Evolutionary conservation across 1,140 invertebrate species (phyloP), one percentile per base, ranked within the genome.

Genomic region (Cotesia chilonis): DNA sequence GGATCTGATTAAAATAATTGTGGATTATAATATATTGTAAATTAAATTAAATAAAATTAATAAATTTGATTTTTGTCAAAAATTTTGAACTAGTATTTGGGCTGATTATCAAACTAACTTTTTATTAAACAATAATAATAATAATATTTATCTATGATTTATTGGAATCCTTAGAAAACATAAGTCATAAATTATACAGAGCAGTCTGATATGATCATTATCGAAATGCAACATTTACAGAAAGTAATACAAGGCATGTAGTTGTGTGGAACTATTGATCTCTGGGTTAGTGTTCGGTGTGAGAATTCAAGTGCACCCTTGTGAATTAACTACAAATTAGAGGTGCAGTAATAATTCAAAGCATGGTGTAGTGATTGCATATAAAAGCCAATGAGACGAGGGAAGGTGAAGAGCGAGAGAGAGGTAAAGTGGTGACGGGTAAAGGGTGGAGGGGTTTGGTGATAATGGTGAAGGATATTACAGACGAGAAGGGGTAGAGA

Each of bases 241-340:
- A 83, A 85, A 83, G 83, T 83, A 28, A 28, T 28, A 80, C 79
- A 75, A 72, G 74, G 47, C 35, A 68, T 60, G 28, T 28, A 28
- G 28, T 54, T 14, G 54, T n/a, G 55, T 51, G 41, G 5, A 63
- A 65, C 82, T 85, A 85, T 85, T 80, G 84, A 85, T 85, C 81
- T 83, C 84, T 73, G 85, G 85, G 85, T 87, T 86, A 82, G 86
- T 81, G 83, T 81, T 79, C 79, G 77, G 86, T 81, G 83, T 81
- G 78, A 78, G 77, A 80, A 82, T 81, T 81, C 75, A 79, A 82
- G 77, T 81, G 80, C 80, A 79, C 80, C 81, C 82, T 76, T 80
- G 78, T 85, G 84, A 85, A 87, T 87, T 85, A 86, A 84, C 81
- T 82, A 80, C 81, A 85, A 86, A 86, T 87, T 86, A 85, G 83